These are phyloP conservation scores for Latheticus oryzae DNA, from an alignment of 2,888 invertebrate species.

Conservation along the genomic window DNA sequence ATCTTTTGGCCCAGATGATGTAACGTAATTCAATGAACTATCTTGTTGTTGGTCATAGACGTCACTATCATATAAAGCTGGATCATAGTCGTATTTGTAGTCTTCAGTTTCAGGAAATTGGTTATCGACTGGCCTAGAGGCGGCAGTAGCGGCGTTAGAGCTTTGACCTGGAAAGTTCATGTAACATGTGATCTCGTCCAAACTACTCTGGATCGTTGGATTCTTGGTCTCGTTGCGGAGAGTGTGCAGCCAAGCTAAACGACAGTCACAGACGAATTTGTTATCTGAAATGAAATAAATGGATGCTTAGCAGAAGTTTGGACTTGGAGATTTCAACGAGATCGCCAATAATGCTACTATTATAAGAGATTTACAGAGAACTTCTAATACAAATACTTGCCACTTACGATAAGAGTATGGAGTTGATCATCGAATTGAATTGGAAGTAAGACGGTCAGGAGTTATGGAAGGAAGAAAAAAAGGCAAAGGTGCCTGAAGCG, in stretches of 20 bases:
- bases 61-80: conserved; percentile 49
- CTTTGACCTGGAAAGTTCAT: conserved; percentile 65
- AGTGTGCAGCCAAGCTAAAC: conserved; percentile 82
- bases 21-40: conserved; percentile 48
- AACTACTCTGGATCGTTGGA: conserved; percentile 73
- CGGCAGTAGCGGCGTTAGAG: conserved; percentile 36
- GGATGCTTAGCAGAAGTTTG: conserved; percentile 18
- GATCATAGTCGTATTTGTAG: conserved; percentile 45
- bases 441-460: no score
- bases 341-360: conserved; percentile 33
- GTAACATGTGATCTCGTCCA: conserved; percentile 79
- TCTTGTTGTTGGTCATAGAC: conserved; percentile 54
- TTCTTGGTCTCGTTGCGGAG: conserved; percentile 81
- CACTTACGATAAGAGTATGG: conserved; percentile 13
- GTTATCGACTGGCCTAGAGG: conserved; percentile 29
- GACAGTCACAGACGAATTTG: conserved; percentile 85
- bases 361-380: conserved; percentile 35
- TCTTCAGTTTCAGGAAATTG: conserved; percentile 43
- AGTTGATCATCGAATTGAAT: conserved; percentile 12
- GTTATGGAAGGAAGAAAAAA: no score
- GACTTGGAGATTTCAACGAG: conserved; percentile 34
- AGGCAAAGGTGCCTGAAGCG: not conserved
- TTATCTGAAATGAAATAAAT: conserved; percentile 74
- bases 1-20: conserved; percentile 47
- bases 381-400: conserved; percentile 18